Conservation (phyloP, 2,888 invertebrate genomes). For the Salpingus planirostris region DNA sequence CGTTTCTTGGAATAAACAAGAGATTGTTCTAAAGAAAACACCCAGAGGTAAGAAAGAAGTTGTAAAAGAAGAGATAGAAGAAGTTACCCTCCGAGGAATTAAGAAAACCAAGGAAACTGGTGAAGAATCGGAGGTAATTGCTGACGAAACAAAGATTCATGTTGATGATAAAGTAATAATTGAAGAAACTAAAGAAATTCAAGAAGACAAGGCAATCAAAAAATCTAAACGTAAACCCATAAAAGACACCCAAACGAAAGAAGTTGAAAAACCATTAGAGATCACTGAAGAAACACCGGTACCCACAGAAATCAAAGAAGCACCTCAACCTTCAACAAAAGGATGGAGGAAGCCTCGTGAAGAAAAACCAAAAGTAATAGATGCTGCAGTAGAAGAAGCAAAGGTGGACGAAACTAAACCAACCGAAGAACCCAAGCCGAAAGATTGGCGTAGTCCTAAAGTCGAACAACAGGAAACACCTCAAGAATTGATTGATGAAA, state of each 20-base stretch:
- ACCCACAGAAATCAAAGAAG: too few species aligned
- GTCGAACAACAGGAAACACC: not conserved
- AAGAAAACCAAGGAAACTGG: conserved; percentile 1
- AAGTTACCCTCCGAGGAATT: too few species aligned
- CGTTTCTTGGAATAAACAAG: conserved; percentile 54
- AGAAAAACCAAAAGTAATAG: too few species aligned
- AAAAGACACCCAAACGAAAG: too few species aligned
- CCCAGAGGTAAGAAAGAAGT: conserved; percentile 42
- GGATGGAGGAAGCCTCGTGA: not conserved
- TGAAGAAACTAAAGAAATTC: too few species aligned
- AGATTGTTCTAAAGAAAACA: conserved; percentile 44
- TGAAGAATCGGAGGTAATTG: conserved; percentile 18
- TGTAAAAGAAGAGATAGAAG: conserved; percentile 45
- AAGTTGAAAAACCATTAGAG: too few species aligned
- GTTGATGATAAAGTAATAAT: not conserved
- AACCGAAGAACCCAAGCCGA: conserved; percentile 2
- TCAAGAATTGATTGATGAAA: not conserved
- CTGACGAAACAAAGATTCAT: not conserved
- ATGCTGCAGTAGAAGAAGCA: not conserved
- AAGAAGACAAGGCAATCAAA: too few species aligned
- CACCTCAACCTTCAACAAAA: not conserved
- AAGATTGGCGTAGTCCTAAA: conserved; percentile 1
- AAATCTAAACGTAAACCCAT: too few species aligned
- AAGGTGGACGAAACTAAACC: too few species aligned
- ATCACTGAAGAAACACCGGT: not conserved